A percentile compares a stretch with the other conserved stretches of the same genome.
Evolutionary conservation across 2,888 invertebrate species (phyloP).

Genomic region (Peribatodes rhomboidaria): DNA sequence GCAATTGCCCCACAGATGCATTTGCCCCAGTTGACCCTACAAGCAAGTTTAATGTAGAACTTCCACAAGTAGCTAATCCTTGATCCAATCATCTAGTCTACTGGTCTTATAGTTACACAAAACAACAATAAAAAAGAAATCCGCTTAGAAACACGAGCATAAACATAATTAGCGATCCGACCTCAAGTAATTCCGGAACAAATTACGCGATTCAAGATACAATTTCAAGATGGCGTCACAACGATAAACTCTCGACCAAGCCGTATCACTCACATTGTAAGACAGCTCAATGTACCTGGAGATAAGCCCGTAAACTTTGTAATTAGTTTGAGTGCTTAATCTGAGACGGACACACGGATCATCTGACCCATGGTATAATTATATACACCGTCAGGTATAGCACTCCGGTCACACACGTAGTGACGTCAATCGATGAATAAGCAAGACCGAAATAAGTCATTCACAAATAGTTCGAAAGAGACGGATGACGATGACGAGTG

Average conservation of each 20-base stretch:
- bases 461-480: too few relatives aligned
- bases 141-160: constrained; percentile 13
- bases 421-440: too few relatives aligned
- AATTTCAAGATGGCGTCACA: constrained; percentile 54
- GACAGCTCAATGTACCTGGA: constrained; percentile 67
- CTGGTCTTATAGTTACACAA: neutral
- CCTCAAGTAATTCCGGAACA: constrained; percentile 34
- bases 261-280: constrained; percentile 59
- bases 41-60: too few relatives aligned
- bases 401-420: too few relatives aligned
- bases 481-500: too few relatives aligned
- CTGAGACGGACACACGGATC: constrained; percentile 53
- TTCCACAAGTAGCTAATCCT: too few relatives aligned
- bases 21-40: too few relatives aligned
- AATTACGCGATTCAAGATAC: constrained; percentile 31
- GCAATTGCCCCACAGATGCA: too few relatives aligned
- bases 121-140: constrained; percentile 2
- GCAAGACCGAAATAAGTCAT: too few relatives aligned
- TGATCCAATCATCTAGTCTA: too few relatives aligned
- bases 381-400: too few relatives aligned
- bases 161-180: constrained; percentile 35
- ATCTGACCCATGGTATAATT: too few relatives aligned
- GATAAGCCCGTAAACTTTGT: constrained; percentile 68
- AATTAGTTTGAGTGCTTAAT: constrained; percentile 68
- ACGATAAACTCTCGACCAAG: constrained; percentile 56